Conservation (phyloP, 2,888 invertebrate species). For the Timema cristinae region DNA sequence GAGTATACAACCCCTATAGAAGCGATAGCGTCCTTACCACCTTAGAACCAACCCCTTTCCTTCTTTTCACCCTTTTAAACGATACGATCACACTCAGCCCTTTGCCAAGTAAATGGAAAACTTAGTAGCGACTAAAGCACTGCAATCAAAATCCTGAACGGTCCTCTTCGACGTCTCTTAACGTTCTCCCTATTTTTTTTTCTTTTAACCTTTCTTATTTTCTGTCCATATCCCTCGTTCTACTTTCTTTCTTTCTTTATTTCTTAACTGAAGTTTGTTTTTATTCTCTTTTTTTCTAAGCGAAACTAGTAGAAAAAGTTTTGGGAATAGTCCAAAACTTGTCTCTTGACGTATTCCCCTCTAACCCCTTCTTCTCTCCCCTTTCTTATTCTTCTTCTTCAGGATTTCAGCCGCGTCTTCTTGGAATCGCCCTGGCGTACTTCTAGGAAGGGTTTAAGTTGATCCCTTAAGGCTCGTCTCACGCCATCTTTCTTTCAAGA, state of each 20-base stretch:
- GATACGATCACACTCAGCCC: not conserved
- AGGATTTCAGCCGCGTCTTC: not conserved
- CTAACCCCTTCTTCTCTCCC: not conserved
- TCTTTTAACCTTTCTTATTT: constrained; percentile 2
- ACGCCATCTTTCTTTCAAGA: not conserved
- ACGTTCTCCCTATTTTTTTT: not conserved
- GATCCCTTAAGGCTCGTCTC: not conserved
- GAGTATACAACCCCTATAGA: too few relatives aligned
- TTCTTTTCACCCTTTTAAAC: not conserved
- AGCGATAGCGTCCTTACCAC: too few relatives aligned
- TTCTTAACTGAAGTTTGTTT: too few relatives aligned
- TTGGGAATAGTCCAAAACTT: too few relatives aligned
- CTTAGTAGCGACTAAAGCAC: constrained; percentile 3
- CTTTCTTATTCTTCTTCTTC: not conserved
- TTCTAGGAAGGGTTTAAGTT: not conserved
- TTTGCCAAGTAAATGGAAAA: constrained; percentile 14
- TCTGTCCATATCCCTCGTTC: not conserved
- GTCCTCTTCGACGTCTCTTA: not conserved
- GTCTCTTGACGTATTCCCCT: too few relatives aligned
- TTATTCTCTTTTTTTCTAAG: too few relatives aligned
- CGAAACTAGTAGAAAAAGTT: too few relatives aligned
- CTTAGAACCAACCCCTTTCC: too few relatives aligned
- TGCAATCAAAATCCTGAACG: not conserved
- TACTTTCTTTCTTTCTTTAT: too few relatives aligned
- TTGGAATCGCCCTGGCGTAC: not conserved